Conservation (phyloP, 2,797 vertebrate species). For the Melanotaenia trifasciata region DNA sequence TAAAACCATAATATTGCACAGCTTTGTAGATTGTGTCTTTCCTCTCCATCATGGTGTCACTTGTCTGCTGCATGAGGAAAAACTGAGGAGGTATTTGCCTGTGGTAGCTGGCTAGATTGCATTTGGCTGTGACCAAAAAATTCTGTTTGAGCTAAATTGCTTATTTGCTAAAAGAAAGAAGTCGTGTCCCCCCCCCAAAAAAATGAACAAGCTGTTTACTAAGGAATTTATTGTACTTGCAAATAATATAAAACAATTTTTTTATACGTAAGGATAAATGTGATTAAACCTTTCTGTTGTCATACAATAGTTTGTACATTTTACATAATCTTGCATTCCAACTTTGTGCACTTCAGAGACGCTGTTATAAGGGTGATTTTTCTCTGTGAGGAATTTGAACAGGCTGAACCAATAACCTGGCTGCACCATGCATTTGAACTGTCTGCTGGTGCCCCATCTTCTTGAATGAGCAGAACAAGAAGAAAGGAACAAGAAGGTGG, state of each 20-base stretch:
- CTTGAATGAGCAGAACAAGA: slow-evolving; percentile 5
- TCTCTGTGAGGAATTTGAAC: slow-evolving; percentile 35
- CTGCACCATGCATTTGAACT: slow-evolving; percentile 20
- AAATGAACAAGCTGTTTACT: slow-evolving; percentile 32
- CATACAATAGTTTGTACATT: not conserved
- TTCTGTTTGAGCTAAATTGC: slow-evolving; percentile 46
- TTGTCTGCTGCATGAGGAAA: slow-evolving; percentile 71
- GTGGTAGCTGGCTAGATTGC: slow-evolving; percentile 64
- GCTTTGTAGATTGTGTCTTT: slow-evolving; percentile 49
- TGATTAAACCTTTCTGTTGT: not conserved
- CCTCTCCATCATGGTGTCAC: slow-evolving; percentile 65
- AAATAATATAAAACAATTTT: slow-evolving; percentile 14
- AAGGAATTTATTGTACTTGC: slow-evolving; percentile 4
- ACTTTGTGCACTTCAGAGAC: not conserved
- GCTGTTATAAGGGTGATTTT: slow-evolving; percentile 27
- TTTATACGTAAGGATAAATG: not conserved
- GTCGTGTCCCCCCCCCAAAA: slow-evolving; percentile 12
- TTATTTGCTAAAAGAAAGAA: slow-evolving; percentile 39
- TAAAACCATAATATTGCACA: slow-evolving; percentile 34
- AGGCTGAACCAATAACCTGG: slow-evolving; percentile 32
- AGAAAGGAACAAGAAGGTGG: slow-evolving; percentile 24
- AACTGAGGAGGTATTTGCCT: slow-evolving; percentile 56
- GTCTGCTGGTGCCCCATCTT: slow-evolving; percentile 11
- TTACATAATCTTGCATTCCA: slow-evolving; percentile 18
- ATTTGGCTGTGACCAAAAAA: slow-evolving; percentile 53